phyloP scores from a whole-genome alignment of 2,888 invertebrate species.

The Melanargia galathea region DNA sequence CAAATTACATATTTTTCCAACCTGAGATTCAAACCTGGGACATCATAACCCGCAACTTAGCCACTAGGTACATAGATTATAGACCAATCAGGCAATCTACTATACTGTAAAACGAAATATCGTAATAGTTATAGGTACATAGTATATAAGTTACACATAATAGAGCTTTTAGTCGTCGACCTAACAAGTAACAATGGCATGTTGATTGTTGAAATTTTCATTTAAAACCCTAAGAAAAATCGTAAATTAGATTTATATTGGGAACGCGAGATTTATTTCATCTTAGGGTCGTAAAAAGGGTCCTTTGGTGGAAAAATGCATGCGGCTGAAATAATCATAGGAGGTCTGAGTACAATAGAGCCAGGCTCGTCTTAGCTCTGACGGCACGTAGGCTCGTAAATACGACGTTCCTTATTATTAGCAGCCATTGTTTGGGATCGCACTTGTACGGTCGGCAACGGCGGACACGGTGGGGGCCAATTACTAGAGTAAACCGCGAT shows the following conservation, averaged over 20 bases:
- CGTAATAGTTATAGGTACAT: no score
- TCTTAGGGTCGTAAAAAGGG: slow-evolving; percentile 65
- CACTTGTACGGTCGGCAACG: slow-evolving; percentile 65
- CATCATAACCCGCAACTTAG: no score
- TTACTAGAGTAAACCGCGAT: slow-evolving; percentile 36
- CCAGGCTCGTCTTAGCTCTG: slow-evolving; percentile 72
- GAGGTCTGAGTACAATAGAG: slow-evolving; percentile 79
- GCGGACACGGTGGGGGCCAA: slow-evolving; percentile 39
- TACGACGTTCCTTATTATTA: slow-evolving; percentile 80
- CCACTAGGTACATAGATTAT: no score
- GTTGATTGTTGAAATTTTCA: slow-evolving; percentile 5
- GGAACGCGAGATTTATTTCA: slow-evolving; percentile 62
- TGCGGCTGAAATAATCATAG: slow-evolving; percentile 78
- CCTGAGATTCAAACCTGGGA: neutral
- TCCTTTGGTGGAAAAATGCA: slow-evolving; percentile 74
- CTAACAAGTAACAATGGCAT: neutral
- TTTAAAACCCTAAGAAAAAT: slow-evolving; percentile 37
- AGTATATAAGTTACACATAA: no score
- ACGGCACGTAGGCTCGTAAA: slow-evolving; percentile 81
- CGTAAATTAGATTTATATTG: slow-evolving; percentile 63
- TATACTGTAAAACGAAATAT: no score
- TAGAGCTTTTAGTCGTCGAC: no score
- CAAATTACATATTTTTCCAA: no score
- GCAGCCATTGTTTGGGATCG: slow-evolving; percentile 76
- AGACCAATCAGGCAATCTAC: no score